Base-by-base conservation (phyloP, 2,888 invertebrate genomes). In the Tetanocera ferruginea region DNA sequence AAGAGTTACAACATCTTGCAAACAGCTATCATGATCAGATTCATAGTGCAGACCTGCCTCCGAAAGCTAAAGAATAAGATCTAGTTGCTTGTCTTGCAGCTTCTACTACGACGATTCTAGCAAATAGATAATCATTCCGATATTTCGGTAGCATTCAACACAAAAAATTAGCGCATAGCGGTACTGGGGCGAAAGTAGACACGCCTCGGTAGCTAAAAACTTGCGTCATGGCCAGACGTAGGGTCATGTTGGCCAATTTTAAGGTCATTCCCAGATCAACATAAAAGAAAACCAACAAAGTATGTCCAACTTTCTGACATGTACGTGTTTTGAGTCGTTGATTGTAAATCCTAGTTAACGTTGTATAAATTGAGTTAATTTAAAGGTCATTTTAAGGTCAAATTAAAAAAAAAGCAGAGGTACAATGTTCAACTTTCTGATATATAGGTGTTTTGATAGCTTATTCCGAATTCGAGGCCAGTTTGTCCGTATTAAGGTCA, bases 21-120 rank as follows among this genome's bases (percentile, higher is more conserved):
- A 0, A 80, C 60, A 2, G 84, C 86, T 4, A 87, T 82, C 6
- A 82, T 3, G 0, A 81, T 78, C 3, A 87, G 76, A 3, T 84
- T 83, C 76, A 87, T 76, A 5, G 87, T 81, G 17, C 84, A n/a
- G 81, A 37, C 84, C 85, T 4, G 82, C 82, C 70, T 88, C 84
- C 3, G 82, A 81, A 55, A 84, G 74, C 5, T 81, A 79, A 0
- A 81, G 82, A 14, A 87, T 31, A 25, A 79, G n/a, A 14, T 79
- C 81, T 17, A 79, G 57, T n/a, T n/a, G n/a, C n/a, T n/a, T n/a
- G 2, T n/a, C 31, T n/a, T 14, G 3, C 17, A 31, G 37, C 9
- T 17, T 5, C 17, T 11, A 51, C 25, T 25, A 55, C 14, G 55
- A 34, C 23, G 28, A 67, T 1, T 82, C 78, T 6, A 79, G 62